Evolutionary conservation across 2,888 invertebrate species (phyloP).

Genomic region (Chrysolina americana): DNA sequence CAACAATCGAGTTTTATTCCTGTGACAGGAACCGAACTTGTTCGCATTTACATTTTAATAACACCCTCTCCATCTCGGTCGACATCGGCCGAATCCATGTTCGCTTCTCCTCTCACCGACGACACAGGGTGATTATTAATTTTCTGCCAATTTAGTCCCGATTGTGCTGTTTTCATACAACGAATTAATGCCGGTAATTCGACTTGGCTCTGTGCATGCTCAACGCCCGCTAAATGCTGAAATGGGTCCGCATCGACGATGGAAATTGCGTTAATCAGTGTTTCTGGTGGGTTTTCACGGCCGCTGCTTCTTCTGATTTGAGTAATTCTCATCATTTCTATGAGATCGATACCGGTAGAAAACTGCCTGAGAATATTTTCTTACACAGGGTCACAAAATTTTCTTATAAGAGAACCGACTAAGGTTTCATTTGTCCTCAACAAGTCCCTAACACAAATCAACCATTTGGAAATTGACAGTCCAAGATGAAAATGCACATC

Average conservation of each 20-base stretch:
- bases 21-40: slow-evolving; percentile 68
- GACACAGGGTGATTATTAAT: slow-evolving; percentile 69
- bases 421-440: too few relatives aligned
- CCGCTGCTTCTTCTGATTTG: background rate
- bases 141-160: slow-evolving; percentile 71
- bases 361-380: too few relatives aligned
- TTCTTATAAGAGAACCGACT: too few relatives aligned
- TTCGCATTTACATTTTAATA: slow-evolving; percentile 70
- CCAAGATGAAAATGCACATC: too few relatives aligned
- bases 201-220: slow-evolving; percentile 54
- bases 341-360: background rate
- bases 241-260: slow-evolving; percentile 48
- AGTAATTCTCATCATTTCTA: background rate
- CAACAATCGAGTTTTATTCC: slow-evolving; percentile 67
- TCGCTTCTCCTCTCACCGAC: slow-evolving; percentile 56
- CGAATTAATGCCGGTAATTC: slow-evolving; percentile 62
- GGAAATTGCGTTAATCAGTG: slow-evolving; percentile 56
- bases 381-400: too few relatives aligned
- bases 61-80: slow-evolving; percentile 62
- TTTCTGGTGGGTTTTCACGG: background rate
- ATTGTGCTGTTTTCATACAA: slow-evolving; percentile 68
- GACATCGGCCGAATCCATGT: slow-evolving; percentile 2
- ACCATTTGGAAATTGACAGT: too few relatives aligned
- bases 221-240: slow-evolving; percentile 50
- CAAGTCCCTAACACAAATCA: too few relatives aligned